A percentile compares a stretch with the other conserved stretches of the same genome.
These are phyloP conservation scores for Cantharis lateralis DNA, from an alignment of 2,888 invertebrate genomes.

Conservation along the genomic window DNA sequence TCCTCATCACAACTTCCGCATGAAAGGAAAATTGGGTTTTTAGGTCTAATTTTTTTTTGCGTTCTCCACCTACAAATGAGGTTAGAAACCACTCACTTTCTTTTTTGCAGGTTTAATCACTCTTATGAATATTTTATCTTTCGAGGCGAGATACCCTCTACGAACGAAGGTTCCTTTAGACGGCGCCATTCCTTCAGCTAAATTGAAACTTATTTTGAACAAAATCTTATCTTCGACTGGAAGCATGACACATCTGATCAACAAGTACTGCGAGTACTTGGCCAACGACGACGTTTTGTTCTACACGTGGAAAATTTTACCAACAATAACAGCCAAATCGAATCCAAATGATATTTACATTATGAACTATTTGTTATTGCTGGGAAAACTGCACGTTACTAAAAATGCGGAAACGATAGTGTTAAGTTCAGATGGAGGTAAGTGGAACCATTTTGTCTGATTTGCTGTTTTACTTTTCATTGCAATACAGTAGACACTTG, in stretches of 20 bases:
- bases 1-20: background rate
- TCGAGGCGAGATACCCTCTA: constrained; percentile 72
- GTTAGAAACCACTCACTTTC: background rate
- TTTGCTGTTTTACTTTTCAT: too few relatives aligned
- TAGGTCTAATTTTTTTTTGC: background rate
- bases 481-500: too few relatives aligned
- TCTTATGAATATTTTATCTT: constrained; percentile 72
- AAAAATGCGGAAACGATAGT: constrained; percentile 42
- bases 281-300: constrained; percentile 77
- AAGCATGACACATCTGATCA: constrained; percentile 65
- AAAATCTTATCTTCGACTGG: constrained; percentile 67
- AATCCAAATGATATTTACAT: constrained; percentile 56
- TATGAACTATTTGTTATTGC: constrained; percentile 49
- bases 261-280: constrained; percentile 75
- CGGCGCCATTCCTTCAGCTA: constrained; percentile 68
- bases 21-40: background rate
- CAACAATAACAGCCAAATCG: constrained; percentile 62
- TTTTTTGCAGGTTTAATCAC: constrained; percentile 65
- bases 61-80: background rate
- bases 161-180: constrained; percentile 58
- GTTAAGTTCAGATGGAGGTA: constrained; percentile 30
- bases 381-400: constrained; percentile 50
- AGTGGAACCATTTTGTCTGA: background rate
- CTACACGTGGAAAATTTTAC: constrained; percentile 68
- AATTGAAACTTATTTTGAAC: constrained; percentile 70